Evolutionary conservation across 92 coral and sea anemone genomes (phyloP).

Genomic region (Siderastrea siderea): DNA sequence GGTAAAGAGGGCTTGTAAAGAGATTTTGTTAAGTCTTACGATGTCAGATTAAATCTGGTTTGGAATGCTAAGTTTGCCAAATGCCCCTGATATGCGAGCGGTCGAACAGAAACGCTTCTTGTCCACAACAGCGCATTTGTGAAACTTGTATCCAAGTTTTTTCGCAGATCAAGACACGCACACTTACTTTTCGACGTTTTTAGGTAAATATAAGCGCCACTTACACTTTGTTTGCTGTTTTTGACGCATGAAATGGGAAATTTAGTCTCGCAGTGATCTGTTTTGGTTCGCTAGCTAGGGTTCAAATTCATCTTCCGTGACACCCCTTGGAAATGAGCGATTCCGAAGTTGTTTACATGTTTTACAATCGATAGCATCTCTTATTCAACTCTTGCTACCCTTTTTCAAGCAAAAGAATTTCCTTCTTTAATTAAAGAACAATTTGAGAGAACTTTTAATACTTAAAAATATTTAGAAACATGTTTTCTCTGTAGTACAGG

Average conservation of each 20-base stretch:
- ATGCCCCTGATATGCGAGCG: constrained; percentile 39
- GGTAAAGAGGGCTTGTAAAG: constrained; percentile 40
- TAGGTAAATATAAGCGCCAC: constrained; percentile 4
- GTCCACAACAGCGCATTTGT: constrained; percentile 7
- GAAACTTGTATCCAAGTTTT: constrained; percentile 15
- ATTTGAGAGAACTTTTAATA: constrained; percentile 16
- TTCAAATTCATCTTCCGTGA: constrained; percentile 15
- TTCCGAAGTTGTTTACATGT: constrained; percentile 68
- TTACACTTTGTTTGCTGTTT: constrained; percentile 15
- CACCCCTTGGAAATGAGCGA: constrained; percentile 37
- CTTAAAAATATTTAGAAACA: constrained; percentile 12
- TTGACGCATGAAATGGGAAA: constrained; percentile 6
- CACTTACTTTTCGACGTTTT: background rate
- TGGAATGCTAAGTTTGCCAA: constrained; percentile 43
- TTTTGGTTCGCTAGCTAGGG: constrained; percentile 19
- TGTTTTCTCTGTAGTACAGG: constrained; percentile 33
- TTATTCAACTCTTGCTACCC: constrained; percentile 26
- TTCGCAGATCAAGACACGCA: background rate
- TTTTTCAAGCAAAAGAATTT: constrained; percentile 9
- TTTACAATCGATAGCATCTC: constrained; percentile 58
- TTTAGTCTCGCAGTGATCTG: constrained; percentile 38
- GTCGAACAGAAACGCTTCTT: constrained; percentile 14
- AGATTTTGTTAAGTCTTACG: constrained; percentile 39
- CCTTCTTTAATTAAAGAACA: constrained; percentile 17
- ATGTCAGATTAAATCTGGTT: constrained; percentile 58